phyloP scores from a whole-genome alignment of 1,140 invertebrate genomes.

The Drosophila tsacasi region DNA sequence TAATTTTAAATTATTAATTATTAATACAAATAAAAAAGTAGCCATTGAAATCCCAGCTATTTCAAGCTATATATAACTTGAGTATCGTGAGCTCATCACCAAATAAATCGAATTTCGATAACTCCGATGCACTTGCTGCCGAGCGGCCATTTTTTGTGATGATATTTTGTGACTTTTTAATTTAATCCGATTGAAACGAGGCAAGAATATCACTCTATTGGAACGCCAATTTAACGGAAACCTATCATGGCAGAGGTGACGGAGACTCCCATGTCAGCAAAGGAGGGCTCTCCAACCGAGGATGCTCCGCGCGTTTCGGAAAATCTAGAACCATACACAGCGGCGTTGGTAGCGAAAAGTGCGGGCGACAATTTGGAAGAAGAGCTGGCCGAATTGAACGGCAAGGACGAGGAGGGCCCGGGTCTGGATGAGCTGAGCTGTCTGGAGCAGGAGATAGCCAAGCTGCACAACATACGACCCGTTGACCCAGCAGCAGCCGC shows the following conservation, averaged over 20 bases:
- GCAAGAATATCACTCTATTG: background rate
- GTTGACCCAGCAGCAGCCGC: slow-evolving; percentile 3
- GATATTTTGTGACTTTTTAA: slow-evolving; percentile 16
- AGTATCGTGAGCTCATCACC: background rate
- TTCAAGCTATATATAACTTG: background rate
- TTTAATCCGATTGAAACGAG: slow-evolving; percentile 7
- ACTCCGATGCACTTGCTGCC: slow-evolving; percentile 5
- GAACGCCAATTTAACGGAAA: background rate
- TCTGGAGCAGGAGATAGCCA: slow-evolving; percentile 77
- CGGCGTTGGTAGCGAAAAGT: slow-evolving; percentile 34
- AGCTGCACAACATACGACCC: slow-evolving; percentile 67
- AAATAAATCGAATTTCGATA: slow-evolving; percentile 4
- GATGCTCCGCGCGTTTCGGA: slow-evolving; percentile 2
- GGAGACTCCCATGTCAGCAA: slow-evolving; percentile 9
- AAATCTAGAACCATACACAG: slow-evolving; percentile 34
- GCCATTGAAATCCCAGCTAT: too few species aligned
- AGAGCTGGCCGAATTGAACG: slow-evolving; percentile 36
- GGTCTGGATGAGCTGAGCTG: slow-evolving; percentile 72
- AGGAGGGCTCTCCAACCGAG: slow-evolving; percentile 1
- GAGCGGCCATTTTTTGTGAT: slow-evolving; percentile 23
- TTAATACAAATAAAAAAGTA: too few species aligned
- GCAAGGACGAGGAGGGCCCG: slow-evolving; percentile 4
- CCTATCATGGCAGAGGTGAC: slow-evolving; percentile 49
- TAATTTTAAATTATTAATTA: too few species aligned
- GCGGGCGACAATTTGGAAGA: slow-evolving; percentile 39